Evolutionary conservation across 2,113 vertebrate genomes (phyloP).

Genomic region (Pyxicephalus adspersus): DNA sequence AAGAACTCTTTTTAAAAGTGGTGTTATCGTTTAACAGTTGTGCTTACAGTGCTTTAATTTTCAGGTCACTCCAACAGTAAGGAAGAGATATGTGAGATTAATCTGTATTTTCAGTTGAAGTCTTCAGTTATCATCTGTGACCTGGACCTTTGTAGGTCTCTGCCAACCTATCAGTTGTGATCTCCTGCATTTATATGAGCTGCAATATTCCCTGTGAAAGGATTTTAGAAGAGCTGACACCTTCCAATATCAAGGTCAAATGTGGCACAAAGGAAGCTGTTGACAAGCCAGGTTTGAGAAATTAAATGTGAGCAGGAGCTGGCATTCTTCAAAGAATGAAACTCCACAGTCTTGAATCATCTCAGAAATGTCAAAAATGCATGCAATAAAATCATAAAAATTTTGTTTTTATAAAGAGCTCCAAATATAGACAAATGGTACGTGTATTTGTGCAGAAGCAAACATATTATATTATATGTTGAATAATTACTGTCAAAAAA

Average conservation of each 20-base stretch:
- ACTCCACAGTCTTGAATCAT: slow-evolving; percentile 2
- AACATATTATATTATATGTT: no score
- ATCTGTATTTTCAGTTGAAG: slow-evolving; percentile 41
- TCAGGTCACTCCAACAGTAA: background rate
- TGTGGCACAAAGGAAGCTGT: slow-evolving; percentile 39
- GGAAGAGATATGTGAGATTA: slow-evolving; percentile 31
- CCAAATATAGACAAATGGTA: no score
- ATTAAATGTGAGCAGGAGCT: slow-evolving; percentile 43
- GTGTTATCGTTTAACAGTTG: background rate
- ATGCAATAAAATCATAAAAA: no score
- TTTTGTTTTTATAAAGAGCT: no score
- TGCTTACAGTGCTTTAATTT: slow-evolving; percentile 2
- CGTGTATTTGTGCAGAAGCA: no score
- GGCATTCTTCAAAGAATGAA: slow-evolving; percentile 34
- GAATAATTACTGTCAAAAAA: no score
- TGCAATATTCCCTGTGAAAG: slow-evolving; percentile 28
- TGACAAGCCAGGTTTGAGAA: slow-evolving; percentile 42
- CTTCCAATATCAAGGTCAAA: slow-evolving; percentile 45
- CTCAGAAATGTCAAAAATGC: slow-evolving; percentile 39
- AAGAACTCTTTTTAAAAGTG: background rate
- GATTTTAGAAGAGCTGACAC: slow-evolving; percentile 47
- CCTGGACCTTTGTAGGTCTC: slow-evolving; percentile 31
- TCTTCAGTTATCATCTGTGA: slow-evolving; percentile 28
- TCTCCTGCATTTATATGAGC: slow-evolving; percentile 32
- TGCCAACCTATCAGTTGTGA: slow-evolving; percentile 16